These are phyloP conservation scores for Himalopsyche tibetana DNA, from an alignment of 2,888 invertebrate species.

Conservation along the genomic window DNA sequence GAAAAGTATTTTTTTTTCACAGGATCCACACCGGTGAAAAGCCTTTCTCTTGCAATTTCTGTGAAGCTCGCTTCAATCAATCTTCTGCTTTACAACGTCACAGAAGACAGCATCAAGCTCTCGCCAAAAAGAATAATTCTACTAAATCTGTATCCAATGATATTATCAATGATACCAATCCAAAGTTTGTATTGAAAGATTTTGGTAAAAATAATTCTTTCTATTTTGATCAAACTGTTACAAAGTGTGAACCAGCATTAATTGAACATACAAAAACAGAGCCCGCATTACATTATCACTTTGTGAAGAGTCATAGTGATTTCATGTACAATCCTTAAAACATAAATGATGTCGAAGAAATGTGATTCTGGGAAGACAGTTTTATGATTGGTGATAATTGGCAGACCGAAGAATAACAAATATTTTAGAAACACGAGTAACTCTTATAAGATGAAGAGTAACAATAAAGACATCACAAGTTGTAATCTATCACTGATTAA, in stretches of 20 bases:
- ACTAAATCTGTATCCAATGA: conserved; percentile 3
- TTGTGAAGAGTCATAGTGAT: conserved; percentile 41
- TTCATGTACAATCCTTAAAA: conserved; percentile 19
- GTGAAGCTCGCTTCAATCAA: conserved; percentile 65
- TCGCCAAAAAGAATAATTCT: conserved; percentile 43
- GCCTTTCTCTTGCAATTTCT: conserved; percentile 64
- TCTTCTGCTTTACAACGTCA: conserved; percentile 65
- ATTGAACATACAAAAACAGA: conserved; percentile 41
- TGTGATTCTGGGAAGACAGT: too few species aligned
- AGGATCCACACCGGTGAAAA: conserved; percentile 66
- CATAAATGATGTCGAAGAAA: neutral
- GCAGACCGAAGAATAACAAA: too few species aligned
- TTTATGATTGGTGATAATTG: too few species aligned
- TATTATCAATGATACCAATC: neutral
- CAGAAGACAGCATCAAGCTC: conserved; percentile 61
- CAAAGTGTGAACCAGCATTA: conserved; percentile 36
- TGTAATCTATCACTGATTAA: too few species aligned
- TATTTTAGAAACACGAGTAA: too few species aligned
- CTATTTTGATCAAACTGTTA: conserved; percentile 31
- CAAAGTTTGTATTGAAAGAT: conserved; percentile 45
- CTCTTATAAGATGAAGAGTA: too few species aligned
- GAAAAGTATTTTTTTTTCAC: conserved; percentile 36
- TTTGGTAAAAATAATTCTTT: conserved; percentile 27
- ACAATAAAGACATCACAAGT: too few species aligned
- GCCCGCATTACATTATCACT: conserved; percentile 41